Conservation (phyloP, 2,113 vertebrate species). For the Raphicerus campestris region DNA sequence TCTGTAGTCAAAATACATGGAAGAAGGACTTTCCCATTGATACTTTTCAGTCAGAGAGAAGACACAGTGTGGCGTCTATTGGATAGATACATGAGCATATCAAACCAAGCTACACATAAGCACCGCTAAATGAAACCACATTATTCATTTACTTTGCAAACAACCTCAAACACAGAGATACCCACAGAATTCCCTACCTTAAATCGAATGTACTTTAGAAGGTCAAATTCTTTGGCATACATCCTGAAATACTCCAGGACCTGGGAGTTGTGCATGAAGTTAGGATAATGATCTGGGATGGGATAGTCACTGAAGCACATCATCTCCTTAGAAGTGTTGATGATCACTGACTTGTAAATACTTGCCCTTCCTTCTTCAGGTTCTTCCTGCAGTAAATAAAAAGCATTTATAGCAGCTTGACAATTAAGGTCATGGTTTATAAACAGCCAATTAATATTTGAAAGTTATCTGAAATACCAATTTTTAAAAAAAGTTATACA, state of each 20-base stretch:
- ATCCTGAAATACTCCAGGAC: constrained; percentile 88
- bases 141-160: neutral
- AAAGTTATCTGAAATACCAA: neutral
- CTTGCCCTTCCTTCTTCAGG: constrained; percentile 81
- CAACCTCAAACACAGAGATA: neutral
- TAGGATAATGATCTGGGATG: constrained; percentile 88
- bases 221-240: constrained; percentile 86
- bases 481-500: neutral
- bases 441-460: neutral
- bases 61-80: neutral
- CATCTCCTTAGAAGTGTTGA: constrained; percentile 94
- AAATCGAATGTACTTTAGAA: constrained; percentile 85
- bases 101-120: neutral
- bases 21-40: neutral
- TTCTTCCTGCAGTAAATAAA: constrained; percentile 77
- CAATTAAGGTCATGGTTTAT: neutral
- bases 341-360: constrained; percentile 89
- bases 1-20: neutral
- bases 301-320: constrained; percentile 95
- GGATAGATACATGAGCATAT: neutral
- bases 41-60: neutral
- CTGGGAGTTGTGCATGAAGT: constrained; percentile 88
- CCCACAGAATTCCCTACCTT: constrained; percentile 77
- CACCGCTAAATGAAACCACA: neutral
- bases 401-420: neutral